Evolutionary conservation across 2,888 invertebrate genomes (phyloP), one percentile per base, ranked within the genome.

Genomic region (Hecatera dysodea): DNA sequence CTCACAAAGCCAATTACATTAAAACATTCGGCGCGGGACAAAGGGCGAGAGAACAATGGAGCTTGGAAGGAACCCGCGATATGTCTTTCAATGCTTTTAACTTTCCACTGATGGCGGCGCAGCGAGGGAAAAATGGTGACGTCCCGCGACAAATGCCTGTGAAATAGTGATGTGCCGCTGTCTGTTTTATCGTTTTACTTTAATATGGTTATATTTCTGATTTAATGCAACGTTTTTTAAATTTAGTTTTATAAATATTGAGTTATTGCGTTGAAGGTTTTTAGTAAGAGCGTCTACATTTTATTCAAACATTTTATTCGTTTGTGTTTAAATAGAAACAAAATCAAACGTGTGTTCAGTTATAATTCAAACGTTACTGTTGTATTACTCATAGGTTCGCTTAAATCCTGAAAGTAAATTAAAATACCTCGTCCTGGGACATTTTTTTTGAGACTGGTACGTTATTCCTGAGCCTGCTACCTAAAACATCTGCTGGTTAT

Each of bases 11-110:
- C 96, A 96, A 96, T 96, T 96, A 96, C 96, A 96, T 96, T 96
- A 96, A 96, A 96, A 96, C 95, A 95, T 95, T 95, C 93, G 93
- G 90, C 86, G 86, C 90, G 91, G 93, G 92, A 95, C 95, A 94
- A 95, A 94, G 95, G 95, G 93, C 93, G 91, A 86, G 90, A 93
- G 94, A 95, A 96, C 95, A 95, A 96, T 95, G 92, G 91, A 88
- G 89, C 88, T 89, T 90, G 91, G 92, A 92, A 94, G 92, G 92
- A 93, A 91, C 93, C 91, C 94, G 94, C 94, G 95, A 95, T 95
- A 95, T 94, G 95, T 96, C 96, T 95, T 94, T 94, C 96, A 95
- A 96, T 95, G 96, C 96, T 96, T 96, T 96, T 96, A 96, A 95
- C 95, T 95, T 96, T 94, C 91, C 92, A 91, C 93, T 95, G 95